Evolutionary conservation across 2,888 invertebrate genomes (phyloP), one percentile per base, ranked within the genome.

Genomic region (Arctia plantaginis): DNA sequence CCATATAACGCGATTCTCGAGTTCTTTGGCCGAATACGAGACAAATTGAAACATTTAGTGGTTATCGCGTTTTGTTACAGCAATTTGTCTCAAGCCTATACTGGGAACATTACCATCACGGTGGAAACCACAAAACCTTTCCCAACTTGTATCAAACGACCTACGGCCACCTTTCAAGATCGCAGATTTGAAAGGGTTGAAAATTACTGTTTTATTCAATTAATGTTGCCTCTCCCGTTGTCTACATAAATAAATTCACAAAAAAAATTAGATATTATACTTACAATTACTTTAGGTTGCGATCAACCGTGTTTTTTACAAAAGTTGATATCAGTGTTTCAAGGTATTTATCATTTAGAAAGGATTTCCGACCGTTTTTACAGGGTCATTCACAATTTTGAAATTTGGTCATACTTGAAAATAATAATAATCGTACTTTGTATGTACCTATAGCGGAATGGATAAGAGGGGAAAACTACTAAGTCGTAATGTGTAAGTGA

Each of bases 31-130:
- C 69, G 69, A 71, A 51, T 72, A 69, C 69, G 78, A 81, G 80
- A 83, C 71, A 85, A 83, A 84, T 85, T 77, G 75, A 13, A 70
- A 72, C 71, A 67, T 70, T 76, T 80, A 81, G 76, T 72, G 80
- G 75, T 79, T 66, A 75, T 64, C 74, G 75, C 35, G 76, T 84
- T 82, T 85, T 84, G 83, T 83, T 83, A 81, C 74, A 66, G 71
- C 75, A 62, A 82, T 85, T 78, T 81, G 81, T 85, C 82, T 82
- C 73, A 51, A 30, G 67, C 51, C 65, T 70, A 71, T 79, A 71
- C 75, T 75, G 44, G 62, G 72, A 68, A 75, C 73, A 64, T 70
- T 66, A 74, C 68, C 74, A 74, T 74, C 68, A 77, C 77, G 39
- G 35, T 44, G 27, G 55, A 41, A 33, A 76, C 84, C 80, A 73